Percentiles rank a stretch among this genome's conserved stretches.
Evolutionary conservation across 2,888 invertebrate genomes (phyloP).

Genomic region (Lithosia quadra): DNA sequence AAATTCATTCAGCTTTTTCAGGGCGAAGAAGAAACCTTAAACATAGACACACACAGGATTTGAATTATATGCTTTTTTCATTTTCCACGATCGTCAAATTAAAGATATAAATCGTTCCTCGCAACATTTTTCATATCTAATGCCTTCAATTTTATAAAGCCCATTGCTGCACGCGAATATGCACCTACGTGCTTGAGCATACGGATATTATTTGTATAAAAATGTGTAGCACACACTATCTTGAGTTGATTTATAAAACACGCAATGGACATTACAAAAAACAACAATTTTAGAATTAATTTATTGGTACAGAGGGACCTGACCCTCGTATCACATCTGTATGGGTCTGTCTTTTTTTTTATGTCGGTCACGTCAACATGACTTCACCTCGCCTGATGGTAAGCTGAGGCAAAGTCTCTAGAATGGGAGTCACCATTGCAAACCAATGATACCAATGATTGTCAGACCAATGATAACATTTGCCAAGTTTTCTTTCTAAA

Average conservation of each 20-base stretch:
- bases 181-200: too few relatives aligned
- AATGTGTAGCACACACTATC: background rate
- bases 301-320: background rate
- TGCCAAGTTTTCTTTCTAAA: too few relatives aligned
- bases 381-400: too few relatives aligned
- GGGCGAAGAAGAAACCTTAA: background rate
- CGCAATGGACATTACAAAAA: background rate
- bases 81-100: background rate
- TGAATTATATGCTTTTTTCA: background rate
- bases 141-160: background rate
- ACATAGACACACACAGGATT: background rate
- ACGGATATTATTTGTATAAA: background rate
- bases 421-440: too few relatives aligned
- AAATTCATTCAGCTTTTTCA: background rate
- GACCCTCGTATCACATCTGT: background rate
- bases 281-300: background rate
- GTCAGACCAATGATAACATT: too few relatives aligned
- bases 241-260: background rate
- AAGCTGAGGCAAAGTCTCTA: too few relatives aligned
- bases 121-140: slow-evolving; percentile 4
- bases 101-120: slow-evolving; percentile 1
- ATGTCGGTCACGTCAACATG: too few relatives aligned
- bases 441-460: too few relatives aligned
- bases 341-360: too few relatives aligned
- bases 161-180: background rate